Evolutionary conservation across 2,888 invertebrate genomes (phyloP).

Genomic region (Koerneria pararmatus): DNA sequence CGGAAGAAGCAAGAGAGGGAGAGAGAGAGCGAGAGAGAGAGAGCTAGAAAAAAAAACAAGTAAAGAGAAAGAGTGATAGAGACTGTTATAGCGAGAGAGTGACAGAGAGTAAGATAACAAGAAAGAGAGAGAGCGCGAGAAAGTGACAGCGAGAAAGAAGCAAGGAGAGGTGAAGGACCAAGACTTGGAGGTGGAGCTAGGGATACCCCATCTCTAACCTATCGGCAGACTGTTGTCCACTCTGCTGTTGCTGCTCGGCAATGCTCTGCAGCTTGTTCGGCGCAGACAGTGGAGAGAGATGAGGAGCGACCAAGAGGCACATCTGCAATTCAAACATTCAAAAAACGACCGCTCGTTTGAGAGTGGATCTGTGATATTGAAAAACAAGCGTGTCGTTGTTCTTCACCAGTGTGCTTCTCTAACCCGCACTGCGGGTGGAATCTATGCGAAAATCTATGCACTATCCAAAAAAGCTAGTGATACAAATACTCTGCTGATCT

Average conservation of each 20-base stretch:
- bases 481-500: too few relatives aligned
- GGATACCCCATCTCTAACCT: too few relatives aligned
- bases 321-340: background rate
- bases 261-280: background rate
- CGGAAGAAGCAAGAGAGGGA: background rate
- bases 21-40: slow-evolving; percentile 23
- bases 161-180: slow-evolving; percentile 4
- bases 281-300: slow-evolving; percentile 41
- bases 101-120: slow-evolving; percentile 5
- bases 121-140: slow-evolving; percentile 12
- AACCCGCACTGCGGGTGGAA: too few relatives aligned
- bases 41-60: slow-evolving; percentile 22
- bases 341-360: too few relatives aligned
- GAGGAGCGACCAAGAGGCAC: slow-evolving; percentile 55
- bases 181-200: too few relatives aligned
- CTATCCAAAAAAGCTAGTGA: too few relatives aligned
- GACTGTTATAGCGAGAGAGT: slow-evolving; percentile 3
- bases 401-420: too few relatives aligned
- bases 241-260: slow-evolving; percentile 5
- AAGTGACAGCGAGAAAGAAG: slow-evolving; percentile 12
- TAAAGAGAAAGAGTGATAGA: slow-evolving; percentile 22
- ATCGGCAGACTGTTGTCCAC: too few relatives aligned
- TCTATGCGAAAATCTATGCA: too few relatives aligned
- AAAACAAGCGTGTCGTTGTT: too few relatives aligned
- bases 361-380: too few relatives aligned